Base-by-base conservation (phyloP, 2,888 invertebrate genomes). In the Petrolisthes cinctipes region DNA sequence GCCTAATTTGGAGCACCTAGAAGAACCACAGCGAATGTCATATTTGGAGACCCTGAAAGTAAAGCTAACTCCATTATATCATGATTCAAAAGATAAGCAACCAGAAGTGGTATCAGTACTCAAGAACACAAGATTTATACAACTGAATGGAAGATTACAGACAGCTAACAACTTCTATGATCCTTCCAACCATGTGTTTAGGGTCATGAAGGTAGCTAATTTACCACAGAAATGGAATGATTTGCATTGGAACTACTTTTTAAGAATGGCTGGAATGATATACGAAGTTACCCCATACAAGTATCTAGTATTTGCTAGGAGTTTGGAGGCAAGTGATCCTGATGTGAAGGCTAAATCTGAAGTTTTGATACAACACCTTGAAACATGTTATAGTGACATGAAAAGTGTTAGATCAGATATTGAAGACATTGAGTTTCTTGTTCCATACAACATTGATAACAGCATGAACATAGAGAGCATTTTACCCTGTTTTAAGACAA, bases 211-310 rank as follows among this genome's bases (percentile, higher is more conserved):
- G 14, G n/a, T 54, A 5, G 37, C 53, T 51, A 85, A 85, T 23
- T 5, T 85, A 51, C 85, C 85, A 3, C 17, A 80, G 20, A 54
- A 51, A 68, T 85, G 85, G 85, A 9, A 4, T n/a, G 9, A 4
- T 4, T 2, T 2, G 0, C 56, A 79, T 14, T 85, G 85, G 85
- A n/a, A 57, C 14, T 17, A 23, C 54, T 54, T 85, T 53, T 56
- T 85, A 51, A 85, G 7, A 14, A 20, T 85, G n/a, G 85, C 79
- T 7, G 85, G 85, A 51, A 79, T 85, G 85, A 61, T 76, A 23
- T 56, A 79, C 23, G 9, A 54, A 17, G 79, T 85, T 20, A 54
- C 79, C 4, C 54, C 68, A 11, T 54, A 79, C 4, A 68, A 37
- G 80, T 85, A 68, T 56, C 11, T 85, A 7, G 23, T 23, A 11